Evolutionary conservation across 2,113 vertebrate species (phyloP).

Genomic region (Muntiacus reevesi): DNA sequence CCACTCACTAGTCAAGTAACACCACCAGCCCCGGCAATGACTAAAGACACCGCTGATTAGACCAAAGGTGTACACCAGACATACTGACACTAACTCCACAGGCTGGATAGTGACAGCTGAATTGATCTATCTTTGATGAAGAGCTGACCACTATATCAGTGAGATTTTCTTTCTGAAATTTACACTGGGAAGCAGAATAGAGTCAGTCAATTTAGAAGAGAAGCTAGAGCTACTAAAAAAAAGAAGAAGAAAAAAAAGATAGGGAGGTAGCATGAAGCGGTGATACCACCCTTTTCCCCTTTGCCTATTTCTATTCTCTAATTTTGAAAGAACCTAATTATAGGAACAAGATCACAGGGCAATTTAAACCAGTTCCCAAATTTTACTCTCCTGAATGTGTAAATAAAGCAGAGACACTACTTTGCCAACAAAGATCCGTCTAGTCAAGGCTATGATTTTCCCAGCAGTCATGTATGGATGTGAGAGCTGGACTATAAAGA

Average conservation of each 20-base stretch:
- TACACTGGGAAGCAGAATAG: background rate
- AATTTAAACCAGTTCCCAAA: background rate
- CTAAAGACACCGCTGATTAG: background rate
- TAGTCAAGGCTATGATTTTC: too few relatives aligned
- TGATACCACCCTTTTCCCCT: background rate
- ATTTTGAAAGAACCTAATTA: background rate
- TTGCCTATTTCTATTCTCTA: background rate
- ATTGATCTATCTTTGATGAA: background rate
- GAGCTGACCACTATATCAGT: background rate
- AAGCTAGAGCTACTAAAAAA: background rate
- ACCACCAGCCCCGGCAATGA: fast-evolving
- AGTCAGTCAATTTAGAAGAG: background rate
- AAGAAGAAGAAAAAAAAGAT: too few relatives aligned
- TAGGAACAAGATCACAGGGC: background rate
- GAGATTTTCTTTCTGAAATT: background rate
- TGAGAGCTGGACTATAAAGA: too few relatives aligned
- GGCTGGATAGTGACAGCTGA: background rate
- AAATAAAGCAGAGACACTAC: background rate
- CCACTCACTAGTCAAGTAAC: background rate
- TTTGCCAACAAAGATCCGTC: too few relatives aligned
- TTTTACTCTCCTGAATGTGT: background rate
- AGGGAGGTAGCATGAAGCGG: background rate
- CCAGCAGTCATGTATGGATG: too few relatives aligned
- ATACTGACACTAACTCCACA: background rate
- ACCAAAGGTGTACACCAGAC: background rate